Conservation (phyloP, 2,113 vertebrate genomes). For the Holacanthus passer region DNA sequence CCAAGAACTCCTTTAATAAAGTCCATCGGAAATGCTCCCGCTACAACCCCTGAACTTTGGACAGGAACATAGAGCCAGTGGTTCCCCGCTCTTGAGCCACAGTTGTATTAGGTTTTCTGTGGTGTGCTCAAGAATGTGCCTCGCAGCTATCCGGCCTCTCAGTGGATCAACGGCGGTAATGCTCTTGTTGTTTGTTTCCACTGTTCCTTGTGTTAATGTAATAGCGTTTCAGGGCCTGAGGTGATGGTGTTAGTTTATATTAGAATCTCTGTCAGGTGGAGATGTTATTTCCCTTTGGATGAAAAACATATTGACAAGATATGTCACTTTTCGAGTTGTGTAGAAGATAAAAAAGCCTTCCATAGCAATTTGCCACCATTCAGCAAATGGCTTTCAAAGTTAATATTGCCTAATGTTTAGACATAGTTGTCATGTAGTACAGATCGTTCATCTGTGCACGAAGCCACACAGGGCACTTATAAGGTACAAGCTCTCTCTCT, state of each 20-base stretch:
- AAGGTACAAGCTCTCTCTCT: background rate
- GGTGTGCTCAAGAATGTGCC: conserved; percentile 61
- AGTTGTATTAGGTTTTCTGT: conserved; percentile 48
- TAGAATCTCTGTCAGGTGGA: conserved; percentile 52
- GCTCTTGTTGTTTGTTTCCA: conserved; percentile 61
- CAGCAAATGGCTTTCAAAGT: conserved; percentile 38
- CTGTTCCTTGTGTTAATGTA: conserved; percentile 53
- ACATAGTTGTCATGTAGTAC: conserved; percentile 4
- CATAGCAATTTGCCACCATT: conserved; percentile 15
- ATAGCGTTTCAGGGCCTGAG: conserved; percentile 53
- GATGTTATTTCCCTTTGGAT: conserved; percentile 62
- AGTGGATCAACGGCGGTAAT: conserved; percentile 36
- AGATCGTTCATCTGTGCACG: background rate
- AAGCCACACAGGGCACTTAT: conserved; percentile 2
- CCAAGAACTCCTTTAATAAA: conserved; percentile 24
- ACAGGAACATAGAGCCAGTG: conserved; percentile 33
- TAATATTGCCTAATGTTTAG: conserved; percentile 22
- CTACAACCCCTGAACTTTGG: conserved; percentile 45
- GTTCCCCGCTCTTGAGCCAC: conserved; percentile 26
- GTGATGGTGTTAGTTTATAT: conserved; percentile 54
- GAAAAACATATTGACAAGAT: conserved; percentile 60
- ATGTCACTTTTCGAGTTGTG: conserved; percentile 42
- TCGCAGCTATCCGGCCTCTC: conserved; percentile 47
- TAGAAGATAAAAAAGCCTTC: conserved; percentile 14
- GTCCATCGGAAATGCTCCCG: conserved; percentile 21